Percentiles rank a stretch among this genome's conserved stretches.
Evolutionary conservation across 1,140 invertebrate species (phyloP).

Genomic region (Batillaria attramentaria): DNA sequence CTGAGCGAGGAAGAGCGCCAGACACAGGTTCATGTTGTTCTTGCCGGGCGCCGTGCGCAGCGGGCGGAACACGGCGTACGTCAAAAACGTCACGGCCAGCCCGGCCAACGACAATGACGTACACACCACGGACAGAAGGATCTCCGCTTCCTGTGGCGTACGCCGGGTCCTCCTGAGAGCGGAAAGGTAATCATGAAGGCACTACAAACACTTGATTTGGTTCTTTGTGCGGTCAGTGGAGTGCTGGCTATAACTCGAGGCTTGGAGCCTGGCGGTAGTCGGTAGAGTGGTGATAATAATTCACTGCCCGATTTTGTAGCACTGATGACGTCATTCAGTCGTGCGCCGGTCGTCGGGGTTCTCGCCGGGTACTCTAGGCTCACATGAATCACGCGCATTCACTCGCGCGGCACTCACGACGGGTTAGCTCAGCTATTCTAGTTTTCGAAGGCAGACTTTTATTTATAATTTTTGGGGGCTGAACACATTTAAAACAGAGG

Average conservation of each 20-base stretch:
- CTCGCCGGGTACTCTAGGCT: too few relatives aligned
- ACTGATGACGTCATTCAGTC: not conserved
- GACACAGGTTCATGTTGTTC: constrained; percentile 71
- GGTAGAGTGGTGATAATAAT: not conserved
- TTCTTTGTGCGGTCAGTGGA: not conserved
- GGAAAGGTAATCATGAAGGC: too few relatives aligned
- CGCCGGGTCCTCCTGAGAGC: too few relatives aligned
- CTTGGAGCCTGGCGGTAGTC: not conserved
- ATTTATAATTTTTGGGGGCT: too few relatives aligned
- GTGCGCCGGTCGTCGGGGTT: too few relatives aligned
- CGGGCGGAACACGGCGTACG: constrained; percentile 69
- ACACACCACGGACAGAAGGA: constrained; percentile 61
- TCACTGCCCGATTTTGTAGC: not conserved
- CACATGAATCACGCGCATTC: too few relatives aligned
- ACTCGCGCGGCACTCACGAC: too few relatives aligned
- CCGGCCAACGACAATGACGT: constrained; percentile 69
- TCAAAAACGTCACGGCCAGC: constrained; percentile 69
- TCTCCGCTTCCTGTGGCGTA: constrained; percentile 18
- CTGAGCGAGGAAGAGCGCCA: constrained; percentile 71
- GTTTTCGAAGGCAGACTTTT: too few relatives aligned
- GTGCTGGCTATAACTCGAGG: not conserved
- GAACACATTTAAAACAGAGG: too few relatives aligned
- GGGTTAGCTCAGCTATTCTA: too few relatives aligned
- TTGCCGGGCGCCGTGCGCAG: constrained; percentile 73
- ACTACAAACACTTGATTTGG: not conserved